Evolutionary conservation across 1,140 invertebrate species (phyloP).

Genomic region (Drosophila jambulina): DNA sequence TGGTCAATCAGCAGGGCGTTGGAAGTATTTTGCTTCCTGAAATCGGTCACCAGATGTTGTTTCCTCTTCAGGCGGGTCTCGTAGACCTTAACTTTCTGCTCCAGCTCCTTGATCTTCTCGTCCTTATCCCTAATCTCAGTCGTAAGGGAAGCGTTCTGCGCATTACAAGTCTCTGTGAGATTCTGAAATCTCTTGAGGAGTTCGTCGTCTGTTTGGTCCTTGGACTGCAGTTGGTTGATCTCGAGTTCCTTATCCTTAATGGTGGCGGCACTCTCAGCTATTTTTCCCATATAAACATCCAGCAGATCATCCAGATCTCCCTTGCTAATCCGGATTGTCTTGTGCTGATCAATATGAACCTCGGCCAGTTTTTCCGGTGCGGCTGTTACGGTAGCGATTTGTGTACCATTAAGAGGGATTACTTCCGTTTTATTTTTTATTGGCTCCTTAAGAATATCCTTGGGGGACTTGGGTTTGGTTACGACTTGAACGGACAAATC

Average conservation of each 20-base stretch:
- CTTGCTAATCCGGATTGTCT: conserved; percentile 65
- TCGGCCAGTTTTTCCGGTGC: conserved; percentile 54
- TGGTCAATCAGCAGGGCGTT: conserved; percentile 42
- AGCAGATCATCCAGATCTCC: conserved; percentile 65
- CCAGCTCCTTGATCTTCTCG: conserved; percentile 45
- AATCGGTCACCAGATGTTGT: conserved; percentile 41
- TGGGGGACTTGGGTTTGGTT: conserved; percentile 19
- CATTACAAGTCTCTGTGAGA: conserved; percentile 32
- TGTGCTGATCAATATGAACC: conserved; percentile 70
- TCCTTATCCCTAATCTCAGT: conserved; percentile 33
- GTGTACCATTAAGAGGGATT: conserved; percentile 16
- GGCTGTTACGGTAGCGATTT: background rate
- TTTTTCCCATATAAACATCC: conserved; percentile 63
- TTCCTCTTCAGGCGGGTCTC: conserved; percentile 59
- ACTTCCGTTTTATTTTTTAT: conserved; percentile 34
- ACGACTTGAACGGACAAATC: conserved; percentile 19
- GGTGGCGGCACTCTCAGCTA: conserved; percentile 62
- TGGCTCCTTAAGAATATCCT: conserved; percentile 16
- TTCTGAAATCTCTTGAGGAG: conserved; percentile 45
- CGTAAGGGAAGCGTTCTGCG: conserved; percentile 31
- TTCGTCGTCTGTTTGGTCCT: conserved; percentile 46
- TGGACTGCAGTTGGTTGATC: conserved; percentile 45
- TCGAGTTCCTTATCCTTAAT: conserved; percentile 61
- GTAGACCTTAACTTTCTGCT: conserved; percentile 47
- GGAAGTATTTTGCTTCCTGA: conserved; percentile 49